Percentiles rank a stretch among this genome's conserved stretches.
phyloP scores from a whole-genome alignment of 2,113 vertebrate genomes.

The Cromileptes altivelis region DNA sequence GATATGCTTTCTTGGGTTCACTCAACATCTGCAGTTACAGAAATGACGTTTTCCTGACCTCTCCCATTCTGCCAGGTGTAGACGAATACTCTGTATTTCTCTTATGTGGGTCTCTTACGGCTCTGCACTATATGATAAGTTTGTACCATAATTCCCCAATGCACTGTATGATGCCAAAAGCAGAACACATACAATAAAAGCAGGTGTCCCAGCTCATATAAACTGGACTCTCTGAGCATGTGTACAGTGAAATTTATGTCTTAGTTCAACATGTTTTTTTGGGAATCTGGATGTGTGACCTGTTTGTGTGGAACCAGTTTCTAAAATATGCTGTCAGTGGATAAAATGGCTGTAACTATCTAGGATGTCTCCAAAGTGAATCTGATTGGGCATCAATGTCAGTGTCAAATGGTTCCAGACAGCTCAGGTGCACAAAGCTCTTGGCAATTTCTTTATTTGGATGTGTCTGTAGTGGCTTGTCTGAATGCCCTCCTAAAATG shows the following conservation, averaged over 20 bases:
- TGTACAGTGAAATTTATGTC: neutral
- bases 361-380: neutral
- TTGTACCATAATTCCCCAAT: constrained; percentile 26
- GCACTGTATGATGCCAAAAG: constrained; percentile 34
- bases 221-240: constrained; percentile 3
- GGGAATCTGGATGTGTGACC: neutral
- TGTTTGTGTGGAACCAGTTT: neutral
- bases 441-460: neutral
- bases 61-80: constrained; percentile 27
- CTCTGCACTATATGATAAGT: constrained; percentile 23
- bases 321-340: neutral
- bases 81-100: constrained; percentile 6
- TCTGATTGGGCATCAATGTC: neutral
- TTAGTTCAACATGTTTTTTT: neutral
- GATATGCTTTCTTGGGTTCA: neutral
- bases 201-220: constrained; percentile 16
- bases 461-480: neutral
- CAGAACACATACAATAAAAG: constrained; percentile 34
- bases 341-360: neutral
- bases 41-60: neutral
- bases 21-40: constrained; percentile 5
- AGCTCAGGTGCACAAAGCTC: neutral
- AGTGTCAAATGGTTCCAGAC: neutral
- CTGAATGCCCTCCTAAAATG: neutral
- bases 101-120: constrained; percentile 31